These are phyloP conservation scores for Nylanderia fulva DNA, from an alignment of 1,140 invertebrate species.

Conservation along the genomic window DNA sequence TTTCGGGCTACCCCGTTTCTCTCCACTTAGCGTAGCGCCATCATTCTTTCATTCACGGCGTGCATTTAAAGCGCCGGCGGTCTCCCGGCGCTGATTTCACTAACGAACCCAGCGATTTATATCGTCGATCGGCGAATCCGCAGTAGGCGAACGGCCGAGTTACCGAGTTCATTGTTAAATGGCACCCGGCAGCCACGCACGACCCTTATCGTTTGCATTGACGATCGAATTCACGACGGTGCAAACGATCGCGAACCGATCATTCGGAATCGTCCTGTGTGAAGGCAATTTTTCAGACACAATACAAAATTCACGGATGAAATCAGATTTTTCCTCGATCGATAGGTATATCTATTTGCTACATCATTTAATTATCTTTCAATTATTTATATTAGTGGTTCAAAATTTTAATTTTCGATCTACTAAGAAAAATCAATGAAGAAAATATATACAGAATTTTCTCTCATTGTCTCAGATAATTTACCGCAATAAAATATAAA, in stretches of 20 bases:
- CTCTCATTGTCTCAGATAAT: too few species aligned
- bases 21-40: conserved; percentile 61
- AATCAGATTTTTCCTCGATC: background rate
- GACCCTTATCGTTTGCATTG: conserved; percentile 66
- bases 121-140: conserved; percentile 65
- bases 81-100: conserved; percentile 75
- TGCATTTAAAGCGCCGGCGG: conserved; percentile 71
- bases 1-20: conserved; percentile 51
- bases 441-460: too few species aligned
- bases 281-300: background rate
- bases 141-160: conserved; percentile 65
- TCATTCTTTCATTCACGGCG: conserved; percentile 63
- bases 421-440: background rate
- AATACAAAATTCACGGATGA: background rate
- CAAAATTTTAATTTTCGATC: background rate
- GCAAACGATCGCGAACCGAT: conserved; percentile 1
- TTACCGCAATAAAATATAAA: too few species aligned
- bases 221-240: conserved; percentile 41
- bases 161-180: conserved; percentile 67
- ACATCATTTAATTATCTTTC: background rate
- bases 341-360: too few species aligned
- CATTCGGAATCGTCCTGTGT: background rate
- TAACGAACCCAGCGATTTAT: conserved; percentile 79
- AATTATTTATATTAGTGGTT: background rate
- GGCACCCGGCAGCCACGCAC: conserved; percentile 68